Conservation (phyloP, 1,140 invertebrate genomes). For the Aplysia californica region DNA sequence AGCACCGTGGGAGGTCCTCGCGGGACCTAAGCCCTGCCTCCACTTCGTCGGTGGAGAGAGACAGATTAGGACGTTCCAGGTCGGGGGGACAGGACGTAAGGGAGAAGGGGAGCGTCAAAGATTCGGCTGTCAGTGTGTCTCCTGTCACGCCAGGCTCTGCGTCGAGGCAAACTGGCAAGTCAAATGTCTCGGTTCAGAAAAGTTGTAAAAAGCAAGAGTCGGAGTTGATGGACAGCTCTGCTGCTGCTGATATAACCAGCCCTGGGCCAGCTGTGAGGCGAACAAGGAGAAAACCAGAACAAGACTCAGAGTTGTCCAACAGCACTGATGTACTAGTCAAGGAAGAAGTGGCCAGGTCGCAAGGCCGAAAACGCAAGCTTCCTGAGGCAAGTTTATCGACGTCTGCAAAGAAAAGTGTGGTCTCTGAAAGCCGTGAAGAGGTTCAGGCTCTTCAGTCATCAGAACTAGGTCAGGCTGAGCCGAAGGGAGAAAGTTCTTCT, state of each 20-base stretch:
- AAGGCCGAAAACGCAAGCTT: background rate
- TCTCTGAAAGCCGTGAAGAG: background rate
- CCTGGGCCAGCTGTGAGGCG: no score
- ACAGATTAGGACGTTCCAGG: background rate
- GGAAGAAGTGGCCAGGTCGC: background rate
- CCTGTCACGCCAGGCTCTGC: no score
- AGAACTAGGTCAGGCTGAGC: background rate
- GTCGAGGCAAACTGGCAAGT: background rate
- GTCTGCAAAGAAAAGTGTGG: background rate
- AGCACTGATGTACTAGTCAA: background rate
- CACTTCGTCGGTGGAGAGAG: background rate
- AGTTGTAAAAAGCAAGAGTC: background rate
- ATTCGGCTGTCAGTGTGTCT: background rate
- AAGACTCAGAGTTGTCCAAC: no score
- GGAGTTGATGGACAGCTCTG: background rate
- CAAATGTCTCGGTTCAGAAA: background rate
- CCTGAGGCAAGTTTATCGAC: background rate
- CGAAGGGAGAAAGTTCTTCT: background rate
- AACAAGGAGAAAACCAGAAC: no score
- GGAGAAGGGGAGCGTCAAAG: background rate
- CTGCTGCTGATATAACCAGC: no score
- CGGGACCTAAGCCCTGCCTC: conserved; percentile 15
- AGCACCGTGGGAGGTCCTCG: background rate
- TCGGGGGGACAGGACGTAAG: background rate
- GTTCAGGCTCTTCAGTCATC: background rate